These are phyloP conservation scores for Meteorus colon DNA, from an alignment of 2,888 invertebrate species.

Conservation along the genomic window DNA sequence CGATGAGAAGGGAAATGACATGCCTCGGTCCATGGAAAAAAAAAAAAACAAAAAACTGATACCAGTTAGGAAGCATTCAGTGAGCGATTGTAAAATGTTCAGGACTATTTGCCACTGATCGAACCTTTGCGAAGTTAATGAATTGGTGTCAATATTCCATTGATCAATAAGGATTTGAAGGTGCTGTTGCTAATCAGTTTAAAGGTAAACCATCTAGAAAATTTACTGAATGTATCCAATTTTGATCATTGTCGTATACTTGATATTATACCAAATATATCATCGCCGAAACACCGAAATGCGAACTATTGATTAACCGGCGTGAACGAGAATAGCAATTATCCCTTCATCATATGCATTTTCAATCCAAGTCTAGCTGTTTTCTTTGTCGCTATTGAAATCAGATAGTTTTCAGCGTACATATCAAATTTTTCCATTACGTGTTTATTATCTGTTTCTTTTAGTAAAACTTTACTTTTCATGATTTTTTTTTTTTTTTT, in stretches of 20 bases:
- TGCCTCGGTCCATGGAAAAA: conserved; percentile 1
- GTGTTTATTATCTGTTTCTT: too few relatives aligned
- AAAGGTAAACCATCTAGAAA: conserved; percentile 83
- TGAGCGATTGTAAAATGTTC: conserved; percentile 90
- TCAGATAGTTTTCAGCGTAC: too few relatives aligned
- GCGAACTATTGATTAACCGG: not conserved
- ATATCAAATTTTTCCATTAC: too few relatives aligned
- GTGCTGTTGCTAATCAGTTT: conserved; percentile 91
- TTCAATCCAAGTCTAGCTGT: too few relatives aligned
- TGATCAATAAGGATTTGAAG: conserved; percentile 88
- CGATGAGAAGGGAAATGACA: too few relatives aligned
- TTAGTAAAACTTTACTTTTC: too few relatives aligned
- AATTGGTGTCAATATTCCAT: conserved; percentile 90
- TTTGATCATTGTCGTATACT: conserved; percentile 98
- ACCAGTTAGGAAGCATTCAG: conserved; percentile 80
- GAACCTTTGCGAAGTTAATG: conserved; percentile 87
- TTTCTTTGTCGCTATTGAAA: too few relatives aligned
- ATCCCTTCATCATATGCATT: too few relatives aligned
- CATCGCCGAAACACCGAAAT: conserved; percentile 93
- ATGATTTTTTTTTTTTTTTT: too few relatives aligned
- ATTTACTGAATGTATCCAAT: conserved; percentile 79
- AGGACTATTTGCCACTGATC: conserved; percentile 87
- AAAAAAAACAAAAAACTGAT: too few relatives aligned
- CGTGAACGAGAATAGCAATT: conserved; percentile 1
- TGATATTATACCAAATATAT: conserved; percentile 86